These are phyloP conservation scores for Sciurus niger DNA, from an alignment of 2,113 vertebrate species.

Conservation along the genomic window DNA sequence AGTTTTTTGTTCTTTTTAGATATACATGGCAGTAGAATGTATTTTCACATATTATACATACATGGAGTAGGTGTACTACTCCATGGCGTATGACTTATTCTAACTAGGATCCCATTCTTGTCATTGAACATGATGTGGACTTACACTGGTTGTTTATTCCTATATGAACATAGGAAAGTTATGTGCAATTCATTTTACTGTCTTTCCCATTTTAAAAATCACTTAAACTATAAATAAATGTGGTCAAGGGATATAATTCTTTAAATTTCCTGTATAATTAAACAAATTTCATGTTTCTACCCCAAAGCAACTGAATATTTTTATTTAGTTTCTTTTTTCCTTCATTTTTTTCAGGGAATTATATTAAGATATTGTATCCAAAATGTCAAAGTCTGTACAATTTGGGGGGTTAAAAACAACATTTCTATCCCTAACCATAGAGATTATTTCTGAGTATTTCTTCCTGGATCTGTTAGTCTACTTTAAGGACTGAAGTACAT, in stretches of 20 bases:
- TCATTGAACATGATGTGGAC: no score
- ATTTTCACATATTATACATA: no score
- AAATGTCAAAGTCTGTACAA: neutral
- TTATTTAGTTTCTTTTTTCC: conserved; percentile 1
- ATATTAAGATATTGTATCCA: neutral
- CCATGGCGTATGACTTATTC: no score
- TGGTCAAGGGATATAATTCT: neutral
- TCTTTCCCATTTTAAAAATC: neutral
- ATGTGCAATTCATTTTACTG: no score
- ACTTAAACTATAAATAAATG: conserved; percentile 20
- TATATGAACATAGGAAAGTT: no score
- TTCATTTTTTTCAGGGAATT: neutral
- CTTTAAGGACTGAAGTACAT: conserved; percentile 34
- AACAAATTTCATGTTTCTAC: conserved; percentile 36
- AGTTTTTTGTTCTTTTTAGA: no score
- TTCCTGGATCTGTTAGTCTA: conserved; percentile 29
- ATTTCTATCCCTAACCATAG: neutral
- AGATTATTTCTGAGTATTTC: conserved; percentile 20
- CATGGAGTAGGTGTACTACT: no score
- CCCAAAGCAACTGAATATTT: neutral
- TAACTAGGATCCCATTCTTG: no score
- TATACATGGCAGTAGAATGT: no score
- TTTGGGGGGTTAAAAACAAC: neutral
- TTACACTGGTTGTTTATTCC: no score
- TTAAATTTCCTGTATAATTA: conserved; percentile 49